Conservation (phyloP, 2,888 invertebrate species). For the Tetanocera ferruginea region DNA sequence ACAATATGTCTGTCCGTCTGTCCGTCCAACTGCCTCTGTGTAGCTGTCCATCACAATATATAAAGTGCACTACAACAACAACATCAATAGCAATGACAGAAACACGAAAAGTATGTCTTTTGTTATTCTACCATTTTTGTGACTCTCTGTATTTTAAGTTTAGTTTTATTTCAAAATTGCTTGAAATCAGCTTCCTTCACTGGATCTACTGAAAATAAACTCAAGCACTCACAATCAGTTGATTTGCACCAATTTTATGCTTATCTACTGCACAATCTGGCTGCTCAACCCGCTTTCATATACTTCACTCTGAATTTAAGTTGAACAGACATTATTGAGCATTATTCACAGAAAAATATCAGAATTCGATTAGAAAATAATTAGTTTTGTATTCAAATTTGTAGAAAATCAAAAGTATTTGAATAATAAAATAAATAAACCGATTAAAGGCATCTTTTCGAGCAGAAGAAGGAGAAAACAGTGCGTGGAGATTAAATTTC, state of each 20-base stretch:
- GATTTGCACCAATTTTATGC: conserved; percentile 16
- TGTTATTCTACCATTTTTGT: background rate
- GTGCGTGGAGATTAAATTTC: background rate
- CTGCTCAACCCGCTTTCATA: background rate
- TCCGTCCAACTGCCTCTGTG: conserved; percentile 4
- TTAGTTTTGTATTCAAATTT: conserved; percentile 3
- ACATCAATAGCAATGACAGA: background rate
- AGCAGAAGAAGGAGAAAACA: background rate
- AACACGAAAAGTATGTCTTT: conserved; percentile 1
- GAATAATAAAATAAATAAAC: background rate
- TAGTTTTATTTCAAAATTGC: conserved; percentile 16
- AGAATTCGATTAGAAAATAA: conserved; percentile 11
- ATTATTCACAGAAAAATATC: conserved; percentile 3
- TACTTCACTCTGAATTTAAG: background rate
- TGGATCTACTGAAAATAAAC: conserved; percentile 17
- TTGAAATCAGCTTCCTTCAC: conserved; percentile 4
- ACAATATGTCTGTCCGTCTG: background rate
- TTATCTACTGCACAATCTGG: background rate
- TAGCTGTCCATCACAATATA: conserved; percentile 17
- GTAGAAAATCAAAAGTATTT: background rate
- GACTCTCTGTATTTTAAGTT: background rate
- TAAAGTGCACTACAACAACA: background rate
- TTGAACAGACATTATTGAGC: background rate
- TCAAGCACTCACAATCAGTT: conserved; percentile 9
- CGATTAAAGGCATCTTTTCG: background rate